Evolutionary conservation across 2,888 invertebrate species (phyloP), one percentile per base, ranked within the genome.

Genomic region (Teleiodes luculella): DNA sequence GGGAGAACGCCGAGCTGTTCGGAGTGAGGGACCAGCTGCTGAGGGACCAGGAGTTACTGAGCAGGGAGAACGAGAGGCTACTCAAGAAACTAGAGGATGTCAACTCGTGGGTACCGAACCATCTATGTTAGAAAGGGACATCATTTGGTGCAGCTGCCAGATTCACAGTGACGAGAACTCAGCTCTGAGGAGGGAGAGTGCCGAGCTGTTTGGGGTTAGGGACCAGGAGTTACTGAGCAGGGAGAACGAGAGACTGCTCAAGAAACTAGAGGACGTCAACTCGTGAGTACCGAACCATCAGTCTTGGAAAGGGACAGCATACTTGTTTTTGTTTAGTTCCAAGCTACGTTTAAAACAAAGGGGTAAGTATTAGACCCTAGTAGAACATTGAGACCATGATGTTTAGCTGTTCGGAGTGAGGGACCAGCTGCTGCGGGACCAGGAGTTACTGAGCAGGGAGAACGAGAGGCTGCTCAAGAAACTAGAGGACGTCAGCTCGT

Each of bases 391-490:
- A n/a, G n/a, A n/a, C n/a, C n/a, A n/a, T n/a, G 98, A 97, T 81
- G 91, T 94, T 1, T 97, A 98, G 64, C 86, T 98, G 52, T 97
- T 94, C 82, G 91, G 91, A 33, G 92, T 95, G 0, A 87, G 96
- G 47, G 97, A 97, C 74, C 92, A 94, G 61, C 91, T 97, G 57
- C 91, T 96, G 61, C 84, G 97, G 10, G 98, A 98, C 78, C 97
- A 97, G 76, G 97, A 98, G 78, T 80, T 96, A 35, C 94, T 98
- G 28, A 96, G 96, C 70, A 89, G 96, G 53, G 98, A 98, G 81
- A 98, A 98, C 71, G 98, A 98, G 76, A 88, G 96, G 52, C 89
- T 98, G 57, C 83, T 96, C 52, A 95, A 95, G 79, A 96, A 97
- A 81, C 83, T 98, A 52, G 97, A 97, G 78, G 96, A 96, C 81